A percentile compares a stretch with the other conserved stretches of the same genome.
phyloP scores from a whole-genome alignment of 2,888 invertebrate species.

The Oscheius myriophilus region DNA sequence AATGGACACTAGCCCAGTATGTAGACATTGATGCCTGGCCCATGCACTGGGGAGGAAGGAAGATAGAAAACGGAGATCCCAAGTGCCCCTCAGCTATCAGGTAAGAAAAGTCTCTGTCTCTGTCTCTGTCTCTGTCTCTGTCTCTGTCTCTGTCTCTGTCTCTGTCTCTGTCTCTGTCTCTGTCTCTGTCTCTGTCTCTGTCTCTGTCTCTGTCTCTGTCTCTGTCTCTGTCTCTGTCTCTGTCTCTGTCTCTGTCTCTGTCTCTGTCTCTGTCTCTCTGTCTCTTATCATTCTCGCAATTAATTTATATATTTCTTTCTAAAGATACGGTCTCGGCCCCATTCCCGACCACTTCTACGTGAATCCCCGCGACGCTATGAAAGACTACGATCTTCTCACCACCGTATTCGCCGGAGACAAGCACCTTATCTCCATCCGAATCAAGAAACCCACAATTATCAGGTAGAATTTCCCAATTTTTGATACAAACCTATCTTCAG shows the following conservation, averaged over 20 bases:
- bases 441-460: slow-evolving; percentile 59
- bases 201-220: background rate
- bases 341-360: slow-evolving; percentile 68
- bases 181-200: background rate
- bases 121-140: background rate
- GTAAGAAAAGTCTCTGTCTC: background rate
- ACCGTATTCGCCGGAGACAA: slow-evolving; percentile 70
- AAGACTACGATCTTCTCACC: slow-evolving; percentile 67
- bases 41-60: slow-evolving; percentile 67
- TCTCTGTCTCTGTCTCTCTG: background rate
- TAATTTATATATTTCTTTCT: too few species aligned
- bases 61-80: slow-evolving; percentile 63
- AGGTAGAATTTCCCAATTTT: slow-evolving; percentile 33
- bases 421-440: slow-evolving; percentile 67
- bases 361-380: slow-evolving; percentile 61
- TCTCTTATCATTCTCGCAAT: too few species aligned
- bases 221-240: background rate
- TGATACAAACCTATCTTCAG: slow-evolving; percentile 34
- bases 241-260: background rate
- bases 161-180: background rate
- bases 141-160: background rate
- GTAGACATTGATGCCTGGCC: slow-evolving; percentile 69
- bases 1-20: slow-evolving; percentile 62
- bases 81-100: slow-evolving; percentile 64
- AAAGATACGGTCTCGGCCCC: slow-evolving; percentile 66